Base-by-base conservation (phyloP, 2,797 vertebrate genomes). In the Tiaroga cobitis region DNA sequence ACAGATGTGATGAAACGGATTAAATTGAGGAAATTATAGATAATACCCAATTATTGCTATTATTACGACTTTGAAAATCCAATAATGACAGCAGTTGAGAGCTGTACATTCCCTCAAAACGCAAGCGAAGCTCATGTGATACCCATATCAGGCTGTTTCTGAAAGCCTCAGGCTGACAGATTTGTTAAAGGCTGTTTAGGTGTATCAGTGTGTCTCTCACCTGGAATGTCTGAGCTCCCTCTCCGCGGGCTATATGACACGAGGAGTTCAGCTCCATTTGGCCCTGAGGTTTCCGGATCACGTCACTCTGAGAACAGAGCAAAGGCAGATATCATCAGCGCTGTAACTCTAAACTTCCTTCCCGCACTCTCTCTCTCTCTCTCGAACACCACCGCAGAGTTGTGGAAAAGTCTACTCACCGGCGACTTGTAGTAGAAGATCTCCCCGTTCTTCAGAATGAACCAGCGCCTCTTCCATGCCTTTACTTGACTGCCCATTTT, bases 401-500 rank as follows among this genome's bases (percentile, higher is more conserved):
- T 41, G 29, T 72, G 61, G 67, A 81, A 56, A 80, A 34, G 34
- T 81, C 59, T 63, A 95, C 97, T 98, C 92, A 99, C 98, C 15
- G 98, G 97, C 79, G 97, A 97, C 89, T 98, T 99, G 93, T 98
- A 99, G 94, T 99, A 99, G 89, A 96, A 95, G 84, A 99, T 97
- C 89, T 98, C 97, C 87, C 97, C 96, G 75, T 97, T 98, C 91
- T 96, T 96, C 90, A 99, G 94, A 89, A 98, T 96, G 92, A 99
- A 99, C 98, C 97, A 99, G 89, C 97, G 95, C 26, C 97, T 97
- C 86, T 98, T 99, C 97, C 97, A 99, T 0, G 95, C 97, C 91
- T 97, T 98, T 84, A 97, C 95, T 82, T 95, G 96, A 89, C 95
- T 97, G 68, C 97, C 96, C 97, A 99, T 97, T 94, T 99, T 99